Evolutionary conservation across 2,797 vertebrate genomes (phyloP).

Genomic region (Poecilia picta): DNA sequence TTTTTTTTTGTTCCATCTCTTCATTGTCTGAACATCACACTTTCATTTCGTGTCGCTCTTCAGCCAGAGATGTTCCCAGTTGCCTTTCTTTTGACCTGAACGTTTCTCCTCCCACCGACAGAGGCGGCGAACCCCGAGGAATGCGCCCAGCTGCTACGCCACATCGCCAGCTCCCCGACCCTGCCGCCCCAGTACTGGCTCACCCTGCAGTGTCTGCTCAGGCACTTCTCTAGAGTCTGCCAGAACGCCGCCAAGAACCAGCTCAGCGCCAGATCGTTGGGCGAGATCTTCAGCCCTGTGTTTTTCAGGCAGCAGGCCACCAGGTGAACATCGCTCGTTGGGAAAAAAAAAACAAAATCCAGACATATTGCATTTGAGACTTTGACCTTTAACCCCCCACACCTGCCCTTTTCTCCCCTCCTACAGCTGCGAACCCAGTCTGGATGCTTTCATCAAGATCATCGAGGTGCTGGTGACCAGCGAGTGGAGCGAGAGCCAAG

Average conservation of each 20-base stretch:
- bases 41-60: slow-evolving; percentile 25
- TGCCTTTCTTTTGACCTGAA: slow-evolving; percentile 25
- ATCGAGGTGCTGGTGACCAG: slow-evolving; percentile 92
- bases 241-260: slow-evolving; percentile 89
- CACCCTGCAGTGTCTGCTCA: slow-evolving; percentile 92
- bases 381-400: slow-evolving; percentile 28
- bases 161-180: slow-evolving; percentile 84
- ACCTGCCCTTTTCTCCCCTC: background rate
- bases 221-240: slow-evolving; percentile 91
- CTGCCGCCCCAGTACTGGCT: slow-evolving; percentile 96
- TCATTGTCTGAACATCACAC: slow-evolving; percentile 27
- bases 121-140: slow-evolving; percentile 90
- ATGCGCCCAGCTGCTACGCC: slow-evolving; percentile 87
- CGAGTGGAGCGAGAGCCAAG: slow-evolving; percentile 90
- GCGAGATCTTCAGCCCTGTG: slow-evolving; percentile 93
- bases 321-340: slow-evolving; percentile 79
- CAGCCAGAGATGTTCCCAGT: background rate
- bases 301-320: slow-evolving; percentile 88
- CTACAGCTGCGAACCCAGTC: slow-evolving; percentile 88
- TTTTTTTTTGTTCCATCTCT: slow-evolving; percentile 48
- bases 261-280: slow-evolving; percentile 85
- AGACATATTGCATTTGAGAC: too few species aligned
- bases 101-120: slow-evolving; percentile 59
- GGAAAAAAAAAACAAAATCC: too few species aligned
- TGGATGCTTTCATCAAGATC: slow-evolving; percentile 90